A percentile compares a stretch with the other conserved stretches of the same genome.
Evolutionary conservation across 30 jellyfish, hydroid and myxozoan genomes (phyloP).

Genomic region (Aurelia coerulea): DNA sequence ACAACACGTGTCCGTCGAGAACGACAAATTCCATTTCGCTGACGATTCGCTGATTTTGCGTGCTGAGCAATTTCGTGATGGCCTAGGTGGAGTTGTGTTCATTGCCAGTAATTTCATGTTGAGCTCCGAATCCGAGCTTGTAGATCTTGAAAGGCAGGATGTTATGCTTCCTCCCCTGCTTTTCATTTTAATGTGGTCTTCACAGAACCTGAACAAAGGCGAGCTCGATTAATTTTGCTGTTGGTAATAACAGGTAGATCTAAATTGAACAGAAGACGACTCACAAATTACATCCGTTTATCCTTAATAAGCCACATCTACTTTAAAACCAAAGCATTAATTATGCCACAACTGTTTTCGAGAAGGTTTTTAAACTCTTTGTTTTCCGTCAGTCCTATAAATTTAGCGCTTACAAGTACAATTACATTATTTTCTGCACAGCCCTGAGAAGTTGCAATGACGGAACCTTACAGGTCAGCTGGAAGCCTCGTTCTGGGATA

Average conservation of each 20-base stretch:
- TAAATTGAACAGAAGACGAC: background rate
- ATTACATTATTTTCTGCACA: background rate
- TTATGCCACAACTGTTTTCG: conserved; percentile 24
- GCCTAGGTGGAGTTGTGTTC: conserved; percentile 27
- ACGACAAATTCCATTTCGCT: conserved; percentile 18
- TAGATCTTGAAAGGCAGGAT: conserved; percentile 65
- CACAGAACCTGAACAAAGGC: background rate
- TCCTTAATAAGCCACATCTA: conserved; percentile 10
- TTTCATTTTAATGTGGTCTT: conserved; percentile 21
- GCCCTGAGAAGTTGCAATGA: too few relatives aligned
- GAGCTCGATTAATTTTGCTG: too few relatives aligned
- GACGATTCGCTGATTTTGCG: conserved; percentile 5
- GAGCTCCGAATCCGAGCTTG: conserved; percentile 52
- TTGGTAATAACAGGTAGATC: background rate
- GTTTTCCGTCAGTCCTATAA: too few relatives aligned
- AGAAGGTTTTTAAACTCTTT: background rate
- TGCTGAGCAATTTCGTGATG: conserved; percentile 8
- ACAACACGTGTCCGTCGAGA: conserved; percentile 47
- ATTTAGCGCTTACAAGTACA: background rate
- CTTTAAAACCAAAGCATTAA: background rate
- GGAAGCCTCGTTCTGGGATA: too few relatives aligned
- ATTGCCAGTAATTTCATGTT: conserved; percentile 29
- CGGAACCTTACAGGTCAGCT: too few relatives aligned
- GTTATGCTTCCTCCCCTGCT: conserved; percentile 64
- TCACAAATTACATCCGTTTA: conserved; percentile 40